phyloP scores from a whole-genome alignment of 1,140 invertebrate species.

The Idris sp. region DNA sequence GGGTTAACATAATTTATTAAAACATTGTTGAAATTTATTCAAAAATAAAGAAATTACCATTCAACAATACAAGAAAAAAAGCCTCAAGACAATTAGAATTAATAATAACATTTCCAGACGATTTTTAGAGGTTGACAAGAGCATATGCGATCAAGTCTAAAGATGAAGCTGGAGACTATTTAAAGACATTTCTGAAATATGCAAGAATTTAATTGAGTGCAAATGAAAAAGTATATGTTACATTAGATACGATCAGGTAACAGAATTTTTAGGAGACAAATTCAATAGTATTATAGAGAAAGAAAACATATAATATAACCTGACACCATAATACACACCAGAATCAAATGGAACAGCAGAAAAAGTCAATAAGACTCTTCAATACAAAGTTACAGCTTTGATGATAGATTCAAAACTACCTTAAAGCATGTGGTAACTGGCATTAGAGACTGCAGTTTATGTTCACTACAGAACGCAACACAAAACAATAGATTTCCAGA shows the following conservation, averaged over 20 bases:
- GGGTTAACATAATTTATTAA: too few relatives aligned
- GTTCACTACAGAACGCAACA: slow-evolving; percentile 58
- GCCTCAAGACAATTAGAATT: too few relatives aligned
- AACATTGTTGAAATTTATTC: too few relatives aligned
- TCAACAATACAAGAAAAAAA: too few relatives aligned
- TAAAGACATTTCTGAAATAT: slow-evolving; percentile 18
- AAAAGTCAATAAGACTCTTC: slow-evolving; percentile 58
- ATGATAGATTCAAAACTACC: slow-evolving; percentile 57
- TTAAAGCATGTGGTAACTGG: slow-evolving; percentile 65
- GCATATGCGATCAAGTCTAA: slow-evolving; percentile 30
- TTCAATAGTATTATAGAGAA: too few relatives aligned
- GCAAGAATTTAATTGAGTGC: slow-evolving; percentile 28
- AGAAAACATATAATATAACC: too few relatives aligned
- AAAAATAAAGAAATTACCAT: too few relatives aligned
- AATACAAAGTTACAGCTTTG: slow-evolving; percentile 38
- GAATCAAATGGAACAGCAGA: slow-evolving; percentile 4
- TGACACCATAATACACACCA: slow-evolving; percentile 48
- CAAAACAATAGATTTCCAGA: slow-evolving; percentile 31
- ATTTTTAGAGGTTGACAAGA: slow-evolving; percentile 18
- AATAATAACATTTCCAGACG: neutral
- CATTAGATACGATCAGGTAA: too few relatives aligned
- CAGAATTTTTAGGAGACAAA: too few relatives aligned
- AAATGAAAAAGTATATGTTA: slow-evolving; percentile 45
- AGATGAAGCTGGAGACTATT: slow-evolving; percentile 26
- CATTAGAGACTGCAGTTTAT: slow-evolving; percentile 55